Conservation (phyloP, 2,888 invertebrate genomes). For the Trissolcus japonicus region DNA sequence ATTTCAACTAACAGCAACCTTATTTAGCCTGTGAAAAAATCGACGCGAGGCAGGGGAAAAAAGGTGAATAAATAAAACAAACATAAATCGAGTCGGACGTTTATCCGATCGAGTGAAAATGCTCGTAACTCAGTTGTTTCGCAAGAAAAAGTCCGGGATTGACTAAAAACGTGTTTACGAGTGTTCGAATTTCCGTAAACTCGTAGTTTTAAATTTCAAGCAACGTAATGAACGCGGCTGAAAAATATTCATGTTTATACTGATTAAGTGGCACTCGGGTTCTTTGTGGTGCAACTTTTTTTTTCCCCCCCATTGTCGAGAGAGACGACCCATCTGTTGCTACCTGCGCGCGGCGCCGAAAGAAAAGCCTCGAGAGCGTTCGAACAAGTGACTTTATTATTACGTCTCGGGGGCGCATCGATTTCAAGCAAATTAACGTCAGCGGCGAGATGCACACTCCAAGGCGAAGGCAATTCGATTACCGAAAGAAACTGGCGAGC, state of each 20-base stretch:
- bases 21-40: not conserved
- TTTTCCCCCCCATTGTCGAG: conserved; percentile 22
- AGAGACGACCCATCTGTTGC: conserved; percentile 31
- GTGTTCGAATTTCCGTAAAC: conserved; percentile 29
- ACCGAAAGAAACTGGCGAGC: not conserved
- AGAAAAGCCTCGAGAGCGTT: conserved; percentile 5
- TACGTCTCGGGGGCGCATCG: conserved; percentile 2
- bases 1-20: not conserved
- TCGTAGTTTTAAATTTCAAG: conserved; percentile 14
- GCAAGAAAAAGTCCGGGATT: conserved; percentile 16
- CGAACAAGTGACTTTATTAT: conserved; percentile 37
- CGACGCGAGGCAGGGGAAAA: not conserved
- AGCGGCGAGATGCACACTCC: conserved; percentile 10
- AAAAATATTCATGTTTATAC: conserved; percentile 26
- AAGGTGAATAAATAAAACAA: conserved; percentile 8
- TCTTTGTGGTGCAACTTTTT: conserved; percentile 42
- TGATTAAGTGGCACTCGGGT: conserved; percentile 33
- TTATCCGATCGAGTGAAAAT: conserved; percentile 14
- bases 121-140: conserved; percentile 22
- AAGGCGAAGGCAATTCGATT: conserved; percentile 5
- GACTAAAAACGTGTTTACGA: conserved; percentile 1
- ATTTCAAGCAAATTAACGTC: conserved; percentile 24
- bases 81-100: not conserved
- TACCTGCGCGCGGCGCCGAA: conserved; percentile 27
- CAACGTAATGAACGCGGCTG: conserved; percentile 22